These are phyloP conservation scores for Pandemis cinnamomeana DNA, from an alignment of 2,888 invertebrate genomes.

Conservation along the genomic window DNA sequence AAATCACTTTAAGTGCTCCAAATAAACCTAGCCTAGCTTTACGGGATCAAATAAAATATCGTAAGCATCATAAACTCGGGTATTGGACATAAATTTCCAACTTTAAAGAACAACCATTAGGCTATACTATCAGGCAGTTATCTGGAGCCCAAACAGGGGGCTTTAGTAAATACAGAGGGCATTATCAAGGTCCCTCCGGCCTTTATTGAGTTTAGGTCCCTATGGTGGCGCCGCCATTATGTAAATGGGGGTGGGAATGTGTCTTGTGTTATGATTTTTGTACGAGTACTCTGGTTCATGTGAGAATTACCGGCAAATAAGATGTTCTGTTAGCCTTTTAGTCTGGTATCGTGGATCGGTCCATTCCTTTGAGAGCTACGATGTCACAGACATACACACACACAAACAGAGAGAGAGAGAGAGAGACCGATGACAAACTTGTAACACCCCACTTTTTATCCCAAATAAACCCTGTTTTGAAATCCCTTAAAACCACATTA, in stretches of 20 bases:
- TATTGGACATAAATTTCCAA: conserved; percentile 27
- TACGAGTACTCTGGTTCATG: background rate
- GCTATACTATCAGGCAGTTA: conserved; percentile 37
- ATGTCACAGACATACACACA: no score
- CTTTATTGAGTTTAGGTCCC: conserved; percentile 37
- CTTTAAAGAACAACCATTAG: conserved; percentile 35
- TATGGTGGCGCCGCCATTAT: conserved; percentile 33
- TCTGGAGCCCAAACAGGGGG: conserved; percentile 31
- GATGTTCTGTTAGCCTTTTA: no score
- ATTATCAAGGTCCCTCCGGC: conserved; percentile 32
- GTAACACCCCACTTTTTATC: no score
- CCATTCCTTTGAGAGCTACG: no score
- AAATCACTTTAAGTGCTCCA: background rate
- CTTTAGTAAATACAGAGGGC: conserved; percentile 33
- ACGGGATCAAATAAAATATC: conserved; percentile 15
- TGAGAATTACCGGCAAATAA: background rate
- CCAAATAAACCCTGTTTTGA: no score
- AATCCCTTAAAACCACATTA: no score
- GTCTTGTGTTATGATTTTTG: conserved; percentile 31
- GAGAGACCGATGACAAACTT: no score
- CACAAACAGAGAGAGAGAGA: no score
- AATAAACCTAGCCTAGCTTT: background rate
- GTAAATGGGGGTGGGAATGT: conserved; percentile 34
- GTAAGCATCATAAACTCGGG: conserved; percentile 18
- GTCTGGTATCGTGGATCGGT: no score